Evolutionary conservation across 1,140 invertebrate genomes (phyloP).

Genomic region (Littorina saxatilis): DNA sequence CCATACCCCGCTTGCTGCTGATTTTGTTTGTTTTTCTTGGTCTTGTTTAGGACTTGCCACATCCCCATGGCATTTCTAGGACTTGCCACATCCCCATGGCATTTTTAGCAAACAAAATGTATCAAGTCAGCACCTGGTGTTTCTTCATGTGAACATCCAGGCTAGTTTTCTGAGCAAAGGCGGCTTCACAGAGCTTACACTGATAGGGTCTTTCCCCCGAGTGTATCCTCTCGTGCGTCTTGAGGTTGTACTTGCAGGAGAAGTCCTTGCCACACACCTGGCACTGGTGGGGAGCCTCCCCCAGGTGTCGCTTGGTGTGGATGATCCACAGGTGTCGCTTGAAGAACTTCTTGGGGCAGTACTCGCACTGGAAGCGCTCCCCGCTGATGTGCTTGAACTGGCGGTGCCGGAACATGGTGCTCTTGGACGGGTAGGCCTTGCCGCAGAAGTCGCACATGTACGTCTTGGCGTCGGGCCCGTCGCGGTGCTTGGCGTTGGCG

Average conservation of each 20-base stretch:
- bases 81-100: too few species aligned
- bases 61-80: too few species aligned
- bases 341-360: conserved; percentile 26
- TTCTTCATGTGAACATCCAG: conserved; percentile 34
- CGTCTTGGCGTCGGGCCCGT: background rate
- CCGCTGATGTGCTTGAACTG: conserved; percentile 4
- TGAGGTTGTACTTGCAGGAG: conserved; percentile 20
- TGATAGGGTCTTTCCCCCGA: conserved; percentile 52
- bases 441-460: conserved; percentile 18
- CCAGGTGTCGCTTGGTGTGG: conserved; percentile 41
- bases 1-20: too few species aligned
- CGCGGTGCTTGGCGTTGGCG: background rate
- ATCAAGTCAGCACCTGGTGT: too few species aligned
- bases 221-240: conserved; percentile 44
- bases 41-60: too few species aligned
- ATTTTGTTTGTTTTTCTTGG: too few species aligned
- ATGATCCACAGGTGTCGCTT: conserved; percentile 8
- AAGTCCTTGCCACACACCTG: conserved; percentile 48
- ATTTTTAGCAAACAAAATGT: too few species aligned
- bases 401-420: background rate
- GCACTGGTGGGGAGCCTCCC: conserved; percentile 45
- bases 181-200: conserved; percentile 33
- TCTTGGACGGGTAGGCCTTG: background rate
- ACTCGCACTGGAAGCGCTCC: conserved; percentile 1
- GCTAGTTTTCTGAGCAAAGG: conserved; percentile 23